Percentiles rank a stretch among this genome's conserved stretches.
phyloP scores from a whole-genome alignment of 1,140 invertebrate species.

The Hetaerina americana region DNA sequence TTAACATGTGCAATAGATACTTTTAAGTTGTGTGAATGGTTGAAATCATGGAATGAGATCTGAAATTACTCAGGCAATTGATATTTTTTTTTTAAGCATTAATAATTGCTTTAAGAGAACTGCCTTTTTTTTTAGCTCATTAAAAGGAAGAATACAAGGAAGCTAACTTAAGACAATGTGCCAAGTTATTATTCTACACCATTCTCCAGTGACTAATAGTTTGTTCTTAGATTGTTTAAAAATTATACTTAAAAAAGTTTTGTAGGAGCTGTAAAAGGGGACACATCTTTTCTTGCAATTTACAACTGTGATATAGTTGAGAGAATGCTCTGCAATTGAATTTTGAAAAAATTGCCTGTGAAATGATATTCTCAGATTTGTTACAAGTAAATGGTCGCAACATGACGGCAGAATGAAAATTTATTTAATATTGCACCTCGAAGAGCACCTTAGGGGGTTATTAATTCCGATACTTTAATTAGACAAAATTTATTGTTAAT shows the following conservation, averaged over 20 bases:
- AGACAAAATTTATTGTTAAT: too few species aligned
- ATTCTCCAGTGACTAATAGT: not conserved
- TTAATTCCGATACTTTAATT: not conserved
- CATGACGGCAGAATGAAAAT: not conserved
- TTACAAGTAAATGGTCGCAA: not conserved
- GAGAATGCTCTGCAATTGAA: not conserved
- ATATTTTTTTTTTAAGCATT: not conserved
- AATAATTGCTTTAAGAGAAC: not conserved
- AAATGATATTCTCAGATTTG: not conserved
- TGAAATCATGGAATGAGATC: not conserved
- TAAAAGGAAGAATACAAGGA: not conserved
- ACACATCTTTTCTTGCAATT: not conserved
- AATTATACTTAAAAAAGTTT: too few species aligned
- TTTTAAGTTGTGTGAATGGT: not conserved
- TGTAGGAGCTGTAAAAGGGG: not conserved
- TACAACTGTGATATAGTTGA: not conserved
- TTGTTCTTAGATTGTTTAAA: not conserved
- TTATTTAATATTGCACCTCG: not conserved
- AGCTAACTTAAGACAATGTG: too few species aligned
- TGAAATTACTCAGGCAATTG: not conserved
- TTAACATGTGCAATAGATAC: not conserved
- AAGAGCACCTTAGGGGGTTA: not conserved
- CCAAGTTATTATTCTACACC: not conserved
- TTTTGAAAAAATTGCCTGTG: not conserved
- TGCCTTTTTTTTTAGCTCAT: not conserved